Evolutionary conservation across 2,888 invertebrate species (phyloP).

Genomic region (Muscina levida): DNA sequence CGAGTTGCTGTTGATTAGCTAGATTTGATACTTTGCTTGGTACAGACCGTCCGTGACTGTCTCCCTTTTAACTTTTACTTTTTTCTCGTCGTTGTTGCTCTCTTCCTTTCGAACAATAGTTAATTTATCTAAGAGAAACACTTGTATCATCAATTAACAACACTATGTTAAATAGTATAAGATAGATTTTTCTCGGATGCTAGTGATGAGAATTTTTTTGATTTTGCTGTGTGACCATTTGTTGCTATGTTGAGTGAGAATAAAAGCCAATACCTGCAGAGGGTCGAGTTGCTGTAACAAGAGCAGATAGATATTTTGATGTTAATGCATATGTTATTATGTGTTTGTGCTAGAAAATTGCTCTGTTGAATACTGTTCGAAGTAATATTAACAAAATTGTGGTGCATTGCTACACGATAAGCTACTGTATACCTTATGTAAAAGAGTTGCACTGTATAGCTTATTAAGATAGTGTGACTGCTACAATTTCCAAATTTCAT

Average conservation of each 20-base stretch:
- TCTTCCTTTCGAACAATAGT: background rate
- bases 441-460: too few relatives aligned
- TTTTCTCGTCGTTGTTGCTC: background rate
- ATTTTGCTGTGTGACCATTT: too few relatives aligned
- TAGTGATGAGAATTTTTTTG: background rate
- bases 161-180: background rate
- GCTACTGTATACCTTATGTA: too few relatives aligned
- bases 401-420: too few relatives aligned
- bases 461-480: too few relatives aligned
- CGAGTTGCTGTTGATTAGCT: background rate
- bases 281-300: too few relatives aligned
- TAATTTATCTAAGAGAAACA: background rate
- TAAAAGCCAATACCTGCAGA: too few relatives aligned
- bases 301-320: too few relatives aligned
- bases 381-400: background rate
- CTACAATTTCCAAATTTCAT: too few relatives aligned
- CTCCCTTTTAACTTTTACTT: constrained; percentile 6
- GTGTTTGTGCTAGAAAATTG: background rate
- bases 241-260: too few relatives aligned
- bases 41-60: background rate
- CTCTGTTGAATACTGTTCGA: background rate
- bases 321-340: too few relatives aligned
- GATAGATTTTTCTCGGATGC: background rate
- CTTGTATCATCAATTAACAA: background rate
- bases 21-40: too few relatives aligned